Evolutionary conservation across 2,113 vertebrate species (phyloP).

Genomic region (Rhynchopsitta pachyrhyncha): DNA sequence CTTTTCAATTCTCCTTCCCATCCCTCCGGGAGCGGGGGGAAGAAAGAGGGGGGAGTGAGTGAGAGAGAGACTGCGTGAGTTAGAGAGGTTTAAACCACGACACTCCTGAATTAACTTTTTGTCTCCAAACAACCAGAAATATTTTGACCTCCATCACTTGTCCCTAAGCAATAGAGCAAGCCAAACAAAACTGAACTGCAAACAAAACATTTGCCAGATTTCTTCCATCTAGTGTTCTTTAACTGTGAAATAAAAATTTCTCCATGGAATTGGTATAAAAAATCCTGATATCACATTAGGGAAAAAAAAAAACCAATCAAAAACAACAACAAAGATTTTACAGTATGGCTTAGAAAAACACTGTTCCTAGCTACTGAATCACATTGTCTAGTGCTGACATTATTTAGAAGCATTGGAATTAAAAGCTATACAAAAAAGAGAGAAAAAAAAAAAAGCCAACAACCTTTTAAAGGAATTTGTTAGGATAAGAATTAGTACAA

Average conservation of each 20-base stretch:
- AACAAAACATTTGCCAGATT: neutral
- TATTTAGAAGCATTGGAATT: neutral
- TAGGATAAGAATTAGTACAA: neutral
- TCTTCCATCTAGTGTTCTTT: neutral
- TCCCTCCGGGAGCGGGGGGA: no score
- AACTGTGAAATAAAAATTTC: neutral
- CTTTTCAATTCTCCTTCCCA: no score
- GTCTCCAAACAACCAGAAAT: neutral
- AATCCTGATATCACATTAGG: neutral
- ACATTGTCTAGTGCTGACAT: neutral
- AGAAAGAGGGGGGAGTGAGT: no score
- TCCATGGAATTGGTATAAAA: neutral
- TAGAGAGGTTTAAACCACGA: no score
- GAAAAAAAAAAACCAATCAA: neutral
- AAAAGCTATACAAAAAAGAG: neutral
- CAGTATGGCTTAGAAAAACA: neutral
- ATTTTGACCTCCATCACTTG: neutral
- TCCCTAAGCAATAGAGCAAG: neutral
- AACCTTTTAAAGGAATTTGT: rapidly evolving
- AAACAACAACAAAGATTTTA: neutral
- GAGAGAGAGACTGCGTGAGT: no score
- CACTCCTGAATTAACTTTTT: neutral
- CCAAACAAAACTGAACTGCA: neutral
- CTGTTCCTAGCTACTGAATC: neutral
- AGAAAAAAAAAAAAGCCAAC: neutral